Base-by-base conservation (phyloP, 1,140 invertebrate genomes). In the Rhagoletis zephyria region DNA sequence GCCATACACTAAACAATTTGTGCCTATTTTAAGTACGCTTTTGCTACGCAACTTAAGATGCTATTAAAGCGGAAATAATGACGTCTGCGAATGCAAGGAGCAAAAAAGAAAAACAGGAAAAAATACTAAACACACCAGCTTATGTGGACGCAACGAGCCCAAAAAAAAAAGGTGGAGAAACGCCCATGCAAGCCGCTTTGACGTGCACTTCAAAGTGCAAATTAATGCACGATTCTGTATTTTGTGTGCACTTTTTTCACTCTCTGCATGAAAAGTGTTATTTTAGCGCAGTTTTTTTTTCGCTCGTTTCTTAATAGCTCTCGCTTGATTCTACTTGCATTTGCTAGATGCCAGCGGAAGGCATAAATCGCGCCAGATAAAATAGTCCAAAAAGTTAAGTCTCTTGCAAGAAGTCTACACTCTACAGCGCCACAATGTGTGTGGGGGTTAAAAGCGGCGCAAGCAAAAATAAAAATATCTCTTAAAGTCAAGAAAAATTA, bases 1-100 rank as follows among this genome's bases (percentile, higher is more conserved):
- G 56, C 74, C 74, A 81, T 81, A 81, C 74, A 81, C 74, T 81
- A 81, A 81, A 81, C 74, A 81, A 81, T 81, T 81, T 81, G 74
- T 81, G 74, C 48, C 48, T 81, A 81, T 81, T 81, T 81, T 56
- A 81, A 81, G 74, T 56, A 56, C 74, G 10, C 74, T 81, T 81
- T 56, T 51, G 74, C 74, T 56, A 81, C 48, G 74, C 74, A 81
- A 81, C 74, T 81, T 81, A 81, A 56, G 74, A 30, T 81, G 74
- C 74, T 81, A 81, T 81, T 81, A 81, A 59, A 81, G 74, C 74
- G 74, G 48, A 81, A 81, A 81, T 81, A 81, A 81, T 81, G 48
- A 81, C 74, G 74, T 81, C 74, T 81, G 74, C 48, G 51, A 56
- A 56, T 81, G 48, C 74, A n/a, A 81, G 74, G n/a, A 48, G 4